These are phyloP conservation scores for Mastomys coucha DNA, from an alignment of 2,113 vertebrate species.

Conservation along the genomic window DNA sequence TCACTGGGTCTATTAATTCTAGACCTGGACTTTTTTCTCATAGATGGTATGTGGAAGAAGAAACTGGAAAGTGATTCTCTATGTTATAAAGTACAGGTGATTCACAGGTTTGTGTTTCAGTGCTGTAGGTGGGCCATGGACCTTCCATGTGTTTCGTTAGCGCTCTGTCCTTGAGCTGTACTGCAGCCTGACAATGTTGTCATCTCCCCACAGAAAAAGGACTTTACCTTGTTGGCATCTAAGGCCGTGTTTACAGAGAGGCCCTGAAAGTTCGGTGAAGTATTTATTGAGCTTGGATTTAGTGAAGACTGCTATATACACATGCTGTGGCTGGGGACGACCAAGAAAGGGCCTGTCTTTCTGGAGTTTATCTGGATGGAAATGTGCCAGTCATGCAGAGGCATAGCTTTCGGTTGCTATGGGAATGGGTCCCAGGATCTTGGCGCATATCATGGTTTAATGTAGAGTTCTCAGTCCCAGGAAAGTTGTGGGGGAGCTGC, in stretches of 20 bases:
- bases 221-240: background rate
- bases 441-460: background rate
- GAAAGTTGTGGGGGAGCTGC: background rate
- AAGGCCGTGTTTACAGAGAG: conserved; percentile 23
- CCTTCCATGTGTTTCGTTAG: background rate
- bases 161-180: background rate
- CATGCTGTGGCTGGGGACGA: background rate
- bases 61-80: background rate
- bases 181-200: background rate
- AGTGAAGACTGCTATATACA: background rate
- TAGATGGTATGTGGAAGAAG: background rate
- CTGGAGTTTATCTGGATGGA: background rate
- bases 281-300: background rate
- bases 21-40: background rate
- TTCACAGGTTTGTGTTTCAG: background rate
- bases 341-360: background rate
- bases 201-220: background rate
- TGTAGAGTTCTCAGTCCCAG: background rate
- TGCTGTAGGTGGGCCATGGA: background rate
- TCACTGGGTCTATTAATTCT: background rate
- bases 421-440: background rate
- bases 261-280: background rate
- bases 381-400: background rate
- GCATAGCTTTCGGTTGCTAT: background rate
- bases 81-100: background rate